Conservation (phyloP, 2,888 invertebrate genomes). For the Phyto melanocephala region DNA sequence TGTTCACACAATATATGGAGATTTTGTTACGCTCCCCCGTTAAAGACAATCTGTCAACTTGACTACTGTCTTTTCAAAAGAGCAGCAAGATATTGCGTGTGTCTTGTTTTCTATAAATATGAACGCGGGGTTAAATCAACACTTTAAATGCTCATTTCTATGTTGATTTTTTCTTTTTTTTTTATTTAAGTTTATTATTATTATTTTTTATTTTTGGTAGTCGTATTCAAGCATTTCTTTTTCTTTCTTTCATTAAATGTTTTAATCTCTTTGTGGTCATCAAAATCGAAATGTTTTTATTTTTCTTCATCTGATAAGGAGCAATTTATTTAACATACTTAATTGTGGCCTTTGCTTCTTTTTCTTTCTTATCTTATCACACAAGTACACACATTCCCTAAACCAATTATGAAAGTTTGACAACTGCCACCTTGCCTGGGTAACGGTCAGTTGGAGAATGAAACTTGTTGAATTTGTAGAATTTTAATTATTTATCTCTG, state of each 20-base stretch:
- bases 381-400: not conserved
- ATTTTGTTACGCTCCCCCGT: conserved; percentile 44
- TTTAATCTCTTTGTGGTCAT: conserved; percentile 51
- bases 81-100: not conserved
- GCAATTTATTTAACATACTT: conserved; percentile 63
- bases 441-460: not conserved
- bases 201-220: too few relatives aligned
- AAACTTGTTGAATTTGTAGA: conserved; percentile 14
- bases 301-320: conserved; percentile 57
- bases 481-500: conserved; percentile 8
- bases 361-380: conserved; percentile 18
- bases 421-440: conserved; percentile 6
- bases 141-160: conserved; percentile 42
- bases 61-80: conserved; percentile 35
- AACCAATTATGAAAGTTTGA: conserved; percentile 6
- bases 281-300: conserved; percentile 37
- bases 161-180: conserved; percentile 2
- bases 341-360: conserved; percentile 40
- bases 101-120: not conserved
- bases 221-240: not conserved
- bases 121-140: conserved; percentile 13
- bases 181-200: too few relatives aligned
- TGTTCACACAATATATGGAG: conserved; percentile 55
- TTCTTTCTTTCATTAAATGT: conserved; percentile 45
- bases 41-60: conserved; percentile 9